Evolutionary conservation across 2,797 vertebrate species (phyloP).

Genomic region (Catostomus latipinnis): DNA sequence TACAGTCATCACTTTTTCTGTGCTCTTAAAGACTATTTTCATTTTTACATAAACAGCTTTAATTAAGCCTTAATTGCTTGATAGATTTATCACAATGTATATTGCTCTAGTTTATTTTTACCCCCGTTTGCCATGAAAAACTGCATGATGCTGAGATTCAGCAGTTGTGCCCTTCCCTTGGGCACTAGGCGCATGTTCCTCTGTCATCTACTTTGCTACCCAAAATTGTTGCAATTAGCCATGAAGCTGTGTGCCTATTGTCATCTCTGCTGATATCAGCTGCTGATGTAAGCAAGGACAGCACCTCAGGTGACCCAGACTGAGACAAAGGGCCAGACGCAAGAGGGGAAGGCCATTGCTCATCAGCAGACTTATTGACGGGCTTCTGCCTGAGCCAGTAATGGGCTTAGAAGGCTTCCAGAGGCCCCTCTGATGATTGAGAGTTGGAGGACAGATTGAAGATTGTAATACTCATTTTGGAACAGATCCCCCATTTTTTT

Average conservation of each 20-base stretch:
- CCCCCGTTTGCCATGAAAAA: constrained; percentile 17
- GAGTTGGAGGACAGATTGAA: constrained; percentile 52
- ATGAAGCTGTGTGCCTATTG: constrained; percentile 57
- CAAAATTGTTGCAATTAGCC: constrained; percentile 57
- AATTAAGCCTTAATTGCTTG: constrained; percentile 7
- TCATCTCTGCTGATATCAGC: constrained; percentile 66
- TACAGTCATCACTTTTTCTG: neutral
- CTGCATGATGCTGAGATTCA: constrained; percentile 34
- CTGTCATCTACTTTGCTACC: constrained; percentile 37
- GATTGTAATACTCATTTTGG: constrained; percentile 60
- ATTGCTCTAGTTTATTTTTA: constrained; percentile 3
- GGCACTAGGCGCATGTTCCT: constrained; percentile 38
- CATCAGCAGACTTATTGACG: constrained; percentile 63
- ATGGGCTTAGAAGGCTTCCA: constrained; percentile 67
- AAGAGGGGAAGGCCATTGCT: constrained; percentile 62
- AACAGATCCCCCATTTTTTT: constrained; percentile 40
- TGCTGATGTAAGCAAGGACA: constrained; percentile 67
- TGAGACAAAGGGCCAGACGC: constrained; percentile 51
- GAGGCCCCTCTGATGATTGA: constrained; percentile 62
- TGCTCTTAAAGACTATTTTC: constrained; percentile 3
- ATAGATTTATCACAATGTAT: constrained; percentile 15
- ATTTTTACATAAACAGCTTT: constrained; percentile 7
- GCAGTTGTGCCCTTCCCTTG: constrained; percentile 49
- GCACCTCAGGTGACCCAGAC: constrained; percentile 61
- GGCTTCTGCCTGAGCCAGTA: constrained; percentile 64